phyloP scores from a whole-genome alignment of 2,888 invertebrate species.

The Leptarthrus brevirostris region DNA sequence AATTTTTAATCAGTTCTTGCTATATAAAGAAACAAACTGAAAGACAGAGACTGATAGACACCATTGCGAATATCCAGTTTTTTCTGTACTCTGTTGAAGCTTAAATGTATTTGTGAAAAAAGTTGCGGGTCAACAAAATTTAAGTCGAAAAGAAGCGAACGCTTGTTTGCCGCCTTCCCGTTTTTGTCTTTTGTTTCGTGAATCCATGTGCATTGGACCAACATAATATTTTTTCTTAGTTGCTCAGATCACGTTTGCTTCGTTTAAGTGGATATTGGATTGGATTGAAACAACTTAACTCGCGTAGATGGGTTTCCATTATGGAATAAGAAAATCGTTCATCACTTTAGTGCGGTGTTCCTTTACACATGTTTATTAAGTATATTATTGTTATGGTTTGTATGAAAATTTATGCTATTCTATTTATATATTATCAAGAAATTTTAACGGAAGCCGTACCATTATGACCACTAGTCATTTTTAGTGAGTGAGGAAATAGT shows the following conservation, averaged over 20 bases:
- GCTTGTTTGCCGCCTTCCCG: constrained; percentile 48
- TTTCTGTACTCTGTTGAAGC: constrained; percentile 23
- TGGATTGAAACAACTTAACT: constrained; percentile 43
- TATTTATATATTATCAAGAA: not conserved
- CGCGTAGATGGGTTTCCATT: constrained; percentile 44
- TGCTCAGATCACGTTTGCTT: constrained; percentile 19
- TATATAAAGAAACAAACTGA: constrained; percentile 20
- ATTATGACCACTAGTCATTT: constrained; percentile 63
- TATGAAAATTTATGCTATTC: constrained; percentile 27
- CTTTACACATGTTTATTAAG: constrained; percentile 16
- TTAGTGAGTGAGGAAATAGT: constrained; percentile 68
- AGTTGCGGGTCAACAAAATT: constrained; percentile 54
- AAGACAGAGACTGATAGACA: constrained; percentile 43
- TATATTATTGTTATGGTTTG: constrained; percentile 17
- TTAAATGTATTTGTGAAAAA: constrained; percentile 49
- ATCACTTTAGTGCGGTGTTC: constrained; percentile 6
- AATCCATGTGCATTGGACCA: constrained; percentile 52
- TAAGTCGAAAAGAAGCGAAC: constrained; percentile 44
- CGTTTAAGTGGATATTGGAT: constrained; percentile 41
- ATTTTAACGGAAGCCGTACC: too few species aligned
- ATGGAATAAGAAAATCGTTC: constrained; percentile 6
- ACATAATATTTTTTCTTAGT: constrained; percentile 31
- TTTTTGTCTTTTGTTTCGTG: constrained; percentile 49
- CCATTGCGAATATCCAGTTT: constrained; percentile 52
- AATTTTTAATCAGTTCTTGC: constrained; percentile 32